Base-by-base conservation (phyloP, 2,797 vertebrate species). In the Ctenosaura bakeri region DNA sequence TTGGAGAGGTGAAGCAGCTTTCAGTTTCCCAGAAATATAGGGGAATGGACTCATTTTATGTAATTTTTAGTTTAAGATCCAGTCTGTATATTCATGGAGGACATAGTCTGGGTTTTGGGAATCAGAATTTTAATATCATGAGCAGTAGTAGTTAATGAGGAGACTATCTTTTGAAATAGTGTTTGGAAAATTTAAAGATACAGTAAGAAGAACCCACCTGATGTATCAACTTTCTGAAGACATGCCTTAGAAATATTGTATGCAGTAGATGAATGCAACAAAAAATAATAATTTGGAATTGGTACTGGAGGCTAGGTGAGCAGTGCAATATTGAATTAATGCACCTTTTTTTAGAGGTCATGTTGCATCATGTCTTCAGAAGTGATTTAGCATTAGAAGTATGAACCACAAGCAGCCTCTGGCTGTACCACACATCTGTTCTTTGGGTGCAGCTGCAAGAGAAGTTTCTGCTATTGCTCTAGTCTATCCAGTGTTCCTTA, bases 181-280 rank as follows among this genome's bases (percentile, higher is more conserved):
- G 29, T 79, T 66, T 62, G 73, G n/a, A 86, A 76, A 38, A n/a
- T 29, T 78, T 66, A 78, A 79, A 79, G 52, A 52, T 64, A 79
- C 35, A 5, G 24, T 73, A 52, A 46, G n/a, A 88, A 88, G 79
- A 29, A 76, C 13, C 26, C 50, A 71, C 7, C 16, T 80, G 66
- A 52, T 69, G 13, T 24, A 42, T 88, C 59, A n/a, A 14, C 54
- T 80, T 69, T 35, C 77, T 6, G 6, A 66, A 46, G 22, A 50
- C 6, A 85, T 35, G 12, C 12, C 76, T 79, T 79, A 38, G 1
- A 24, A 66, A 81, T n/a, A 29, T 73, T 82, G 52, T 32, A 81
- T 69, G 52, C 2, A 12, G 20, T 54, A 35, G 26, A 71, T 73
- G 24, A 22, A 54, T 71, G 26, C 62, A 52, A 29, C n/a, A 73